A percentile compares a stretch with the other conserved stretches of the same genome.
Evolutionary conservation across 92 coral and sea anemone species (phyloP).

Genomic region (Palythoa grandis): DNA sequence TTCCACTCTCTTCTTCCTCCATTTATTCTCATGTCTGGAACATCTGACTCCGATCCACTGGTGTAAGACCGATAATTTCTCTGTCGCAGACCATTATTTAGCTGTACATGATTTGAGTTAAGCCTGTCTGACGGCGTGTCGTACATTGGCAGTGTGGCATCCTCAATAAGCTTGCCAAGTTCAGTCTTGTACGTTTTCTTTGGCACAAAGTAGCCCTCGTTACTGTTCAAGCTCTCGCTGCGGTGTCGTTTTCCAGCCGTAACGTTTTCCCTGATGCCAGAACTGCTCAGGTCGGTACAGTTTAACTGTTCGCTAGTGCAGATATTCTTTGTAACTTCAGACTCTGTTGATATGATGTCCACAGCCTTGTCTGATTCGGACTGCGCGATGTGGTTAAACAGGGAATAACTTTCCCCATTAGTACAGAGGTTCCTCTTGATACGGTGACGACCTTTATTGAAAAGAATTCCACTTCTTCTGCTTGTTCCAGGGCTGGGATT

Average conservation of each 20-base stretch:
- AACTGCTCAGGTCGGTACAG: slow-evolving; percentile 20
- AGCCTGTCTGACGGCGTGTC: slow-evolving; percentile 73
- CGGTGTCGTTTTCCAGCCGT: slow-evolving; percentile 68
- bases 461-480: slow-evolving; percentile 98
- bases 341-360: slow-evolving; percentile 73
- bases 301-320: slow-evolving; percentile 66
- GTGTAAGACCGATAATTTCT: slow-evolving; percentile 93
- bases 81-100: slow-evolving; percentile 89
- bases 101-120: slow-evolving; percentile 69
- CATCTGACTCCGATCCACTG: slow-evolving; percentile 94
- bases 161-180: slow-evolving; percentile 86
- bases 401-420: slow-evolving; percentile 64
- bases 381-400: slow-evolving; percentile 68
- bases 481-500: slow-evolving; percentile 99
- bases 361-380: slow-evolving; percentile 64
- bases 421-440: slow-evolving; percentile 87
- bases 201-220: slow-evolving; percentile 62
- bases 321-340: slow-evolving; percentile 78
- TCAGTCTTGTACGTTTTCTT: slow-evolving; percentile 86
- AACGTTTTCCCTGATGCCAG: slow-evolving; percentile 49
- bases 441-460: slow-evolving; percentile 93
- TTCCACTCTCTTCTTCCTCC: slow-evolving; percentile 89
- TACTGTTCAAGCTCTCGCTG: slow-evolving; percentile 63
- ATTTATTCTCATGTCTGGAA: slow-evolving; percentile 68
- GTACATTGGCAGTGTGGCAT: slow-evolving; percentile 88